Evolutionary conservation across 2,113 vertebrate species (phyloP).

Genomic region (Dasyornis broadbenti): DNA sequence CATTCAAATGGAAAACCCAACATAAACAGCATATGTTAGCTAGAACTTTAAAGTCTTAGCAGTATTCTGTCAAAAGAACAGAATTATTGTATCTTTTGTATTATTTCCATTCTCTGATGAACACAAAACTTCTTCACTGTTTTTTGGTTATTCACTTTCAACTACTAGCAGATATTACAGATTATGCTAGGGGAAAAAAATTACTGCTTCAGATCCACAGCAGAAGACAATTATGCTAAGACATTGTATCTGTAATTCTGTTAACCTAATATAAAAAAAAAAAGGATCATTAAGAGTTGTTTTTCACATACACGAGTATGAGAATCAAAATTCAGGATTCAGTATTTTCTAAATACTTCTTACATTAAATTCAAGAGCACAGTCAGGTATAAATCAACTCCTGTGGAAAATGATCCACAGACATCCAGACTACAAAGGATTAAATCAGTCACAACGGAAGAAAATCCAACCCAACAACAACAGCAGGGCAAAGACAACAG

Average conservation of each 20-base stretch:
- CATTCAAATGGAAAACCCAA: background rate
- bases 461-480: background rate
- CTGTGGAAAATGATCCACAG: background rate
- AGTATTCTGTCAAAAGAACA: background rate
- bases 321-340: background rate
- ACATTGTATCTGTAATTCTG: background rate
- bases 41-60: background rate
- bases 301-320: background rate
- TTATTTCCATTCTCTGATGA: background rate
- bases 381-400: background rate
- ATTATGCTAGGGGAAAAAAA: background rate
- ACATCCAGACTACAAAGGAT: background rate
- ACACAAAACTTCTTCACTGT: background rate
- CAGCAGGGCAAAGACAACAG: background rate
- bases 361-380: background rate
- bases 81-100: background rate
- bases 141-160: background rate
- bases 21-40: background rate
- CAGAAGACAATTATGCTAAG: background rate
- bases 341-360: background rate
- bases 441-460: background rate
- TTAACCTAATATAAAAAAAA: background rate
- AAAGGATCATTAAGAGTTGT: background rate
- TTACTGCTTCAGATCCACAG: background rate
- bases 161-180: background rate